Conservation (phyloP, 2,888 invertebrate genomes). For the Caenorhabditis sulstoni region DNA sequence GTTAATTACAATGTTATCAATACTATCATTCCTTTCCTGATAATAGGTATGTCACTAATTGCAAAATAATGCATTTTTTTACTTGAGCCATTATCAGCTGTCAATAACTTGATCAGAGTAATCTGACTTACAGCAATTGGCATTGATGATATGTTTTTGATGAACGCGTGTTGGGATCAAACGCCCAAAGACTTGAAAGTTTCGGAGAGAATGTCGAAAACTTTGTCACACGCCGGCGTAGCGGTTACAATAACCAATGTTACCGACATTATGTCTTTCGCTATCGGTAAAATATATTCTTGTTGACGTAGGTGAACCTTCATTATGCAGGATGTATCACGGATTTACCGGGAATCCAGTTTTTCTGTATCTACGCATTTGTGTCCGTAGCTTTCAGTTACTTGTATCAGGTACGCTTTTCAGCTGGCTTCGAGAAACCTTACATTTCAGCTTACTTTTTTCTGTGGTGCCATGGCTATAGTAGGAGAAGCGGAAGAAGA, state of each 20-base stretch:
- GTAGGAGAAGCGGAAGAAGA: slow-evolving; percentile 91
- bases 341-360: slow-evolving; percentile 93
- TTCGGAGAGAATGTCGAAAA: slow-evolving; percentile 72
- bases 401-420: slow-evolving; percentile 61
- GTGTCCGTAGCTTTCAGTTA: slow-evolving; percentile 92
- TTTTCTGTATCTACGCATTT: slow-evolving; percentile 95
- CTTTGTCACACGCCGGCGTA: slow-evolving; percentile 83
- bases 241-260: slow-evolving; percentile 95
- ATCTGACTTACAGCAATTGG: slow-evolving; percentile 88
- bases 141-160: slow-evolving; percentile 95
- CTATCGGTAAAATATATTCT: slow-evolving; percentile 85
- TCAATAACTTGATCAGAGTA: no score
- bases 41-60: slow-evolving; percentile 82
- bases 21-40: slow-evolving; percentile 93
- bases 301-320: not conserved
- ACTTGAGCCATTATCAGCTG: no score
- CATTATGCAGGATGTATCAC: slow-evolving; percentile 85
- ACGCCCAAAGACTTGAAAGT: slow-evolving; percentile 67
- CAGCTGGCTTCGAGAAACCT: no score
- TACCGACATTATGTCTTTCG: slow-evolving; percentile 93
- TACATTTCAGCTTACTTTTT: slow-evolving; percentile 86
- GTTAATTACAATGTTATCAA: slow-evolving; percentile 95
- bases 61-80: no score
- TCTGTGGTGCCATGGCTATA: slow-evolving; percentile 91
- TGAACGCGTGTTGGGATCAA: slow-evolving; percentile 94